Percentiles rank a stretch among this genome's conserved stretches.
Conservation (phyloP, 2,888 invertebrate genomes). For the Cenopis cana region DNA sequence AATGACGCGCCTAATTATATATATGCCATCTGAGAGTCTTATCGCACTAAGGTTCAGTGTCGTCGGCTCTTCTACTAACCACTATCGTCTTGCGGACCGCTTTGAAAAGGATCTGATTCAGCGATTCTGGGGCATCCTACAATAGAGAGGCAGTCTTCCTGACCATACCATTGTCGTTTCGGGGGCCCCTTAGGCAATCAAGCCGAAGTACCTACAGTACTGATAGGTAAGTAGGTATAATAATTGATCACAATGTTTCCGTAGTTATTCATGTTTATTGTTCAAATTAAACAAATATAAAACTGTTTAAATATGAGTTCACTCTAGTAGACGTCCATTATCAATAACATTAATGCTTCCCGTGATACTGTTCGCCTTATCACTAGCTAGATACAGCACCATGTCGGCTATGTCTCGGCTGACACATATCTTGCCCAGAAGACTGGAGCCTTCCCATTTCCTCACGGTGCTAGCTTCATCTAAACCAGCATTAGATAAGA, state of each 20-base stretch:
- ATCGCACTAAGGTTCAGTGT: too few species aligned
- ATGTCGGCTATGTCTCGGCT: conserved; percentile 91
- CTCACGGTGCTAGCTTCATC: conserved; percentile 88
- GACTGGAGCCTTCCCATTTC: conserved; percentile 87
- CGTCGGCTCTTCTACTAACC: too few species aligned
- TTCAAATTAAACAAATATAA: neutral
- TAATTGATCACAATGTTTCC: too few species aligned
- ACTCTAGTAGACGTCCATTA: conserved; percentile 40
- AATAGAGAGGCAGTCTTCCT: neutral
- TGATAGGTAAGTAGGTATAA: too few species aligned
- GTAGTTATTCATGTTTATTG: neutral
- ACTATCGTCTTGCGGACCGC: too few species aligned
- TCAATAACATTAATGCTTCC: conserved; percentile 43
- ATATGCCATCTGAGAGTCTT: too few species aligned
- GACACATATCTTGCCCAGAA: conserved; percentile 88
- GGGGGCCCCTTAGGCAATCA: neutral
- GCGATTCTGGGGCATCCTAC: too few species aligned
- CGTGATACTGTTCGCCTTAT: conserved; percentile 58
- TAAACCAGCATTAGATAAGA: conserved; percentile 89
- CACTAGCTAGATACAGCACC: conserved; percentile 92
- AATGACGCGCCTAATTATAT: too few species aligned
- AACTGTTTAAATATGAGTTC: neutral
- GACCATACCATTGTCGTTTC: neutral
- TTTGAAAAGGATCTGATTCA: too few species aligned
- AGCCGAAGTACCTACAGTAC: too few species aligned